phyloP scores from a whole-genome alignment of 37 sponge, comb jelly and placozoan species.

The Aplysina aerophoba region DNA sequence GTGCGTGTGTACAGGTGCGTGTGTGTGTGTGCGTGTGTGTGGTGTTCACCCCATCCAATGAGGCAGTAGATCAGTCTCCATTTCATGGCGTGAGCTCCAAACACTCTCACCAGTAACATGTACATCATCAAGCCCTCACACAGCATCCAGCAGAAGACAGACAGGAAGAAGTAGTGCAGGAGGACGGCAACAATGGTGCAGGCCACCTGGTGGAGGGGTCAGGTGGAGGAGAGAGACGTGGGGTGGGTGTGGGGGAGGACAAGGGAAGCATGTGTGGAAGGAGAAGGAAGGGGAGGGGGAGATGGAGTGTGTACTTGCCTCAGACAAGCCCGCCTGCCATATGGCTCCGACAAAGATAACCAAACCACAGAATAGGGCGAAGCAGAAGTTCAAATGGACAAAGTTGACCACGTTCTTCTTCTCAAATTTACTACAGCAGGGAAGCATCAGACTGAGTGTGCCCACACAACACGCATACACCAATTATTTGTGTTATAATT shows the following conservation, averaged over 20 bases:
- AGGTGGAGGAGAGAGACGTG: too few relatives aligned
- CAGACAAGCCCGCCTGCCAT: background rate
- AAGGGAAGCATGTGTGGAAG: too few relatives aligned
- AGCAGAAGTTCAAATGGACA: background rate
- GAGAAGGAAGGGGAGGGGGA: too few relatives aligned
- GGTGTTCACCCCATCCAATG: slow-evolving; percentile 24
- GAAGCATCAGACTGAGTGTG: too few relatives aligned
- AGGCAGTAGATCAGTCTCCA: background rate
- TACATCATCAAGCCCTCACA: slow-evolving; percentile 16
- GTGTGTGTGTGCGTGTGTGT: slow-evolving; percentile 46
- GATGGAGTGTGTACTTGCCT: background rate
- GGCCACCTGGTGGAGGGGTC: background rate
- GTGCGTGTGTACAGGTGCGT: slow-evolving; percentile 36
- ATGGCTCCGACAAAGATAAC: background rate
- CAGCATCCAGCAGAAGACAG: slow-evolving; percentile 16
- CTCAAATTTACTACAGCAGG: too few relatives aligned
- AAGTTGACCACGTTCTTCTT: background rate
- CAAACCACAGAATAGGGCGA: background rate
- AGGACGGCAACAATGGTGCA: background rate
- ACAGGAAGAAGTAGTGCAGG: background rate
- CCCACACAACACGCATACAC: background rate
- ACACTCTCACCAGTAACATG: slow-evolving; percentile 9
- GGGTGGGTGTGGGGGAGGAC: too few relatives aligned
- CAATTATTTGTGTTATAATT: background rate
- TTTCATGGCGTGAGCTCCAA: background rate